Evolutionary conservation across 2,113 vertebrate species (phyloP).

Genomic region (Heloderma charlesbogerti): DNA sequence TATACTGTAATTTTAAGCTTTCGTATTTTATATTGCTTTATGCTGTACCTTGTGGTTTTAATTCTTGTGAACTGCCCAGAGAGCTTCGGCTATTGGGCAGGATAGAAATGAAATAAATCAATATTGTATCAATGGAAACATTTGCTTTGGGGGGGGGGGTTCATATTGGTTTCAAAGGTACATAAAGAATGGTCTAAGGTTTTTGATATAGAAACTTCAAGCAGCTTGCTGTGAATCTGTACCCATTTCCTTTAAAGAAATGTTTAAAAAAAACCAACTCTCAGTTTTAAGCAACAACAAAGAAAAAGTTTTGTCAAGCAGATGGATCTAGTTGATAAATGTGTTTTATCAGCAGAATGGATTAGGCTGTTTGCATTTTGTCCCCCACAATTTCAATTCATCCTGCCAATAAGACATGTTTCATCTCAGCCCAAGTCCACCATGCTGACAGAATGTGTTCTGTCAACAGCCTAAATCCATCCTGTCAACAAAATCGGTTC

Average conservation of each 20-base stretch:
- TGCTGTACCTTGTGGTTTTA: too few relatives aligned
- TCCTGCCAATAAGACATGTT: slow-evolving; percentile 62
- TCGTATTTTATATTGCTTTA: too few relatives aligned
- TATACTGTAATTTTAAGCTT: too few relatives aligned
- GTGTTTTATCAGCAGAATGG: slow-evolving; percentile 63
- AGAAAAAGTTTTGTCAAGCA: slow-evolving; percentile 50
- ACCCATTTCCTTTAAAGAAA: background rate
- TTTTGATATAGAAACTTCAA: background rate
- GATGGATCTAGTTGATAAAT: slow-evolving; percentile 55
- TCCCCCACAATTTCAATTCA: slow-evolving; percentile 55
- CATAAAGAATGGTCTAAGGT: accelerated
- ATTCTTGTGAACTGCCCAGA: too few relatives aligned
- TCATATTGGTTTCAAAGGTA: background rate
- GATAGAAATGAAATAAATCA: too few relatives aligned
- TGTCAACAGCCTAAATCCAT: slow-evolving; percentile 64
- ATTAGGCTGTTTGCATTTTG: slow-evolving; percentile 70
- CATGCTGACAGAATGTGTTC: slow-evolving; percentile 44
- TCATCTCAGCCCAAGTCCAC: slow-evolving; percentile 55
- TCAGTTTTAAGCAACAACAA: slow-evolving; percentile 41
- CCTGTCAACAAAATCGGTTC: slow-evolving; percentile 66
- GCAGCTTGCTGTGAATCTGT: slow-evolving; percentile 18
- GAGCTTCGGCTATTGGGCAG: too few relatives aligned
- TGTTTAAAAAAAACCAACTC: slow-evolving; percentile 24
- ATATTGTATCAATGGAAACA: background rate
- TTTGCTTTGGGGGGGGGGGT: too few relatives aligned